Conservation (phyloP, 2,113 vertebrate genomes). For the Pongo abelii region DNA sequence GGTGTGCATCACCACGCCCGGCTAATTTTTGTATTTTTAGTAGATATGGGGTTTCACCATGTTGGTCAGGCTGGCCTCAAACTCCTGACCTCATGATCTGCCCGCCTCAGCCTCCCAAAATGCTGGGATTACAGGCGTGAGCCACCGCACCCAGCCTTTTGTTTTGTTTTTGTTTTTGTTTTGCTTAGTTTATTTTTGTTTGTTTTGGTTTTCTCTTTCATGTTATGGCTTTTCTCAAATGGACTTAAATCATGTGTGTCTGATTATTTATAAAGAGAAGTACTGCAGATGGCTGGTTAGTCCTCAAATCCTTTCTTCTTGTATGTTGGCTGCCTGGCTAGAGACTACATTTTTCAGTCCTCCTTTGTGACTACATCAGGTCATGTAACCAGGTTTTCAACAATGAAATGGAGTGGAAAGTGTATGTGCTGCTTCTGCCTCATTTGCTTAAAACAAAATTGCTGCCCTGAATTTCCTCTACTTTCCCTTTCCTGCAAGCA, state of each 20-base stretch:
- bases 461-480: neutral
- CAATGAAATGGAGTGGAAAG: neutral
- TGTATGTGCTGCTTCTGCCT: neutral
- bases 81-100: no score
- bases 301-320: neutral
- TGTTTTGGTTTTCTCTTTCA: constrained; percentile 1
- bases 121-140: no score
- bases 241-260: neutral
- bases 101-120: no score
- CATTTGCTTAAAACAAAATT: constrained; percentile 27
- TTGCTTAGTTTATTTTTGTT: neutral
- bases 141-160: neutral
- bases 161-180: neutral
- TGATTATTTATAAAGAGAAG: neutral
- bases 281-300: neutral
- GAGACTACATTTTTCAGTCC: neutral
- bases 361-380: constrained; percentile 4
- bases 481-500: neutral
- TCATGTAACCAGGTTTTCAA: neutral
- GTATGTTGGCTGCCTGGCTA: neutral
- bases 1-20: no score
- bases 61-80: no score
- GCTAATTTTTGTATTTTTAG: no score
- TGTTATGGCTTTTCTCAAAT: neutral
- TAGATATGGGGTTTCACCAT: no score